Conservation (phyloP, 2,888 invertebrate species). For the Meiosimyza platycephala region DNA sequence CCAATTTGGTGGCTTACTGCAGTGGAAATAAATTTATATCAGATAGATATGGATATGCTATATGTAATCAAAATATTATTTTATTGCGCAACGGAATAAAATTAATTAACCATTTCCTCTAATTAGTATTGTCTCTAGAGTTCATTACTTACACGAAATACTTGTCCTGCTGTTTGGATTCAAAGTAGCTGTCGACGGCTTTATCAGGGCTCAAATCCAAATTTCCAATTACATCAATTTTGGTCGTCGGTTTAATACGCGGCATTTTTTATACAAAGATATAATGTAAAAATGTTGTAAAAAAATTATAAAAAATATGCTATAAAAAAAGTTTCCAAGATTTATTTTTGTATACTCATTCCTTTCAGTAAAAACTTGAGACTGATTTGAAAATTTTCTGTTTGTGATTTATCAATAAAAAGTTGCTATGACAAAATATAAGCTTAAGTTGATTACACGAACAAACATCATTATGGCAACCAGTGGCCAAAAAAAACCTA, state of each 20-base stretch:
- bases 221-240: constrained; percentile 63
- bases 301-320: constrained; percentile 32
- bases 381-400: not conserved
- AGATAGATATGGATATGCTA: not conserved
- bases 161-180: constrained; percentile 61
- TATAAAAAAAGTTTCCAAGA: constrained; percentile 12
- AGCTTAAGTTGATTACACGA: no score
- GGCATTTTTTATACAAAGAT: constrained; percentile 54
- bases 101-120: no score
- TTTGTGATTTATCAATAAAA: constrained; percentile 10
- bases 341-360: not conserved
- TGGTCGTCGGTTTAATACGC: constrained; percentile 60
- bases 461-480: no score
- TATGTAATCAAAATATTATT: no score
- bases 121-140: no score
- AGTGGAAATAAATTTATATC: not conserved
- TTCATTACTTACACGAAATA: constrained; percentile 60
- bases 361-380: not conserved
- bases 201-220: constrained; percentile 63
- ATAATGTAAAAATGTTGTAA: not conserved
- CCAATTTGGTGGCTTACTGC: constrained; percentile 65
- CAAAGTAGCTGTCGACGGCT: constrained; percentile 58
- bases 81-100: no score
- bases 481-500: no score
- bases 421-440: constrained; percentile 17